These are phyloP conservation scores for Xiphophorus birchmanni DNA, from an alignment of 2,797 vertebrate species.

Conservation along the genomic window DNA sequence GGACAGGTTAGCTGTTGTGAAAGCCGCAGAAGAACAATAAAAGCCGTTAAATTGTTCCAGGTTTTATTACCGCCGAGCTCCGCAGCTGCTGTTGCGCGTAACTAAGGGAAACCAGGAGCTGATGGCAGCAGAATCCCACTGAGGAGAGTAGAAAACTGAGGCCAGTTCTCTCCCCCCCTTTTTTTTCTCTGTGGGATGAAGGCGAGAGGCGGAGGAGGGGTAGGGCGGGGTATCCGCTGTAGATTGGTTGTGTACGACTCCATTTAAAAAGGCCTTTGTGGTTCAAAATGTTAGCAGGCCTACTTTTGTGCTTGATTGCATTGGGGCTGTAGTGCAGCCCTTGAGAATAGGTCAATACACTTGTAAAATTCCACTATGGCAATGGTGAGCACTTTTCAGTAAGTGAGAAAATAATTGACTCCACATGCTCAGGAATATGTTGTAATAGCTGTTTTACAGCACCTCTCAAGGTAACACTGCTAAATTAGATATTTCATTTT, in stretches of 20 bases:
- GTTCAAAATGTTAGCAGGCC: constrained; percentile 69
- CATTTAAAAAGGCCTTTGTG: constrained; percentile 76
- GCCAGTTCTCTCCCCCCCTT: constrained; percentile 31
- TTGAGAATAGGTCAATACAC: constrained; percentile 76
- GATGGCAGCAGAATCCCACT: constrained; percentile 77
- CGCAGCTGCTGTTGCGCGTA: constrained; percentile 93
- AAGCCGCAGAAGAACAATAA: constrained; percentile 96
- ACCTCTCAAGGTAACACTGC: constrained; percentile 38
- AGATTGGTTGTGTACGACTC: constrained; percentile 55
- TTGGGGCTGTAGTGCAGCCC: constrained; percentile 70
- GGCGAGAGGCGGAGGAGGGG: constrained; percentile 14
- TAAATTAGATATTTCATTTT: constrained; percentile 43
- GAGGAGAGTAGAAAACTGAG: constrained; percentile 70
- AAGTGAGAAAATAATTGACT: constrained; percentile 79
- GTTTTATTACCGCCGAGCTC: constrained; percentile 90
- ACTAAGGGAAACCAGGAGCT: constrained; percentile 87
- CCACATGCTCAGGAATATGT: constrained; percentile 69
- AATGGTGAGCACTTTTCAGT: constrained; percentile 71
- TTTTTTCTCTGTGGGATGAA: constrained; percentile 40
- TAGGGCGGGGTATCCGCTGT: constrained; percentile 28
- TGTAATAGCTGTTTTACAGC: constrained; percentile 61
- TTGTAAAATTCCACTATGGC: constrained; percentile 75
- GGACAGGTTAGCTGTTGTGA: constrained; percentile 90
- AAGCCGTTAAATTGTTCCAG: constrained; percentile 94
- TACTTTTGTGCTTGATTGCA: constrained; percentile 77